Evolutionary conservation across 2,797 vertebrate species (phyloP), one percentile per base, ranked within the genome.

Genomic region (Lacerta viridis): DNA sequence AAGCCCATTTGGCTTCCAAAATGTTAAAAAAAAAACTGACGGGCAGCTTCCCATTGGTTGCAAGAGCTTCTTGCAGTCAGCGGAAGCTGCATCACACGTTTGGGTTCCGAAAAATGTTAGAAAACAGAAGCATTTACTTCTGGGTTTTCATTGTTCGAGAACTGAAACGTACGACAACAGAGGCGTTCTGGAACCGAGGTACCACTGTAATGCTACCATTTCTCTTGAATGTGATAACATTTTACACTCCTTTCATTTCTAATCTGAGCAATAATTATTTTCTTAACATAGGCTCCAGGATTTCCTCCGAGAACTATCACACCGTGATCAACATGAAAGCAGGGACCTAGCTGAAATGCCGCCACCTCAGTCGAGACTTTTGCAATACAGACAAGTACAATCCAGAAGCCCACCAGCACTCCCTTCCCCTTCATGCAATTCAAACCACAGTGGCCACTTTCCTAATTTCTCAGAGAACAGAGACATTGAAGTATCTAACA

Each of bases 321-420:
- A 98, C 81, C 98, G 98, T 80, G 99, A 99, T 86, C 98, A 97
- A 4, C 95, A 97, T 41, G 98, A 99, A 92, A 97, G 96, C 71
- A 97, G 98, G 89, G 99, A 99, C 87, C 93, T 97, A 6, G 90
- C 96, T 17, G 99, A 99, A 87, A 98, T 99, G 98, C 98, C 98
- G 8, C 99, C 99, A 36, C 99, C 98, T 46, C 99, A 99, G 89
- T 99, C 99, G n/a, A 98, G 99, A 90, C 98, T 99, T 94, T 97
- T 99, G 94, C 99, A 99, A 93, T 99, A 99, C 94, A 98, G 99
- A 94, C 99, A 99, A 96, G 97, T 98, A 78, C 98, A 99, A 96
- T 94, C 98, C 91, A 97, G 98, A 82, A 97, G 97, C 96, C 98
- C 98, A 90, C 97, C 98, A 94, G 98, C 98, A 95, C 97, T 98